Evolutionary conservation across 2,113 vertebrate species (phyloP).

Genomic region (Grantiella picta): DNA sequence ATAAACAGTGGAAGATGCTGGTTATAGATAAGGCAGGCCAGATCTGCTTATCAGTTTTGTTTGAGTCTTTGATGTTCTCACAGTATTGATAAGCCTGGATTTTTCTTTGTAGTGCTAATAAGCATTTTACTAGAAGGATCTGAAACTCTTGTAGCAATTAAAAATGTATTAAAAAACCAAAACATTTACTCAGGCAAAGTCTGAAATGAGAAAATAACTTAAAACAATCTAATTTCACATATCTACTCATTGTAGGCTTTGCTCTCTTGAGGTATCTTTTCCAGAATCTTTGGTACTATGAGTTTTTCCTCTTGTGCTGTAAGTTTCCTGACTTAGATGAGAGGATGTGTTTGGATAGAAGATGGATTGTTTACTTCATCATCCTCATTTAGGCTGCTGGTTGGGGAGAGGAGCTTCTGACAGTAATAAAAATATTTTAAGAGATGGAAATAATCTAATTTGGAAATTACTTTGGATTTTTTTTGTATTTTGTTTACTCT

Average conservation of each 20-base stretch:
- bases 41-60: not conserved
- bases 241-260: not conserved
- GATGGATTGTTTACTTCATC: not conserved
- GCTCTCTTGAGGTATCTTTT: not conserved
- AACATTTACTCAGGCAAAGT: not conserved
- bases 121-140: not conserved
- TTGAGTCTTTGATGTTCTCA: conserved; percentile 34
- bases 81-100: not conserved
- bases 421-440: not conserved
- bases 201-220: not conserved
- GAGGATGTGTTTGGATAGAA: not conserved
- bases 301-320: not conserved
- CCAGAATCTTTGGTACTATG: not conserved
- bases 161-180: not conserved
- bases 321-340: not conserved
- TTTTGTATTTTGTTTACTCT: not conserved
- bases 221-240: not conserved
- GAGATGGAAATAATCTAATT: not conserved
- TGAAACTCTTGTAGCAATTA: not conserved
- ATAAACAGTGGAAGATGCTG: not conserved
- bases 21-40: not conserved
- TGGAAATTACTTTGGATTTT: not conserved
- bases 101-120: conserved; percentile 38
- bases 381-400: not conserved
- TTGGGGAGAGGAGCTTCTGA: not conserved